Conservation (phyloP, 2,113 vertebrate species). For the Psilopsiagon aurifrons region DNA sequence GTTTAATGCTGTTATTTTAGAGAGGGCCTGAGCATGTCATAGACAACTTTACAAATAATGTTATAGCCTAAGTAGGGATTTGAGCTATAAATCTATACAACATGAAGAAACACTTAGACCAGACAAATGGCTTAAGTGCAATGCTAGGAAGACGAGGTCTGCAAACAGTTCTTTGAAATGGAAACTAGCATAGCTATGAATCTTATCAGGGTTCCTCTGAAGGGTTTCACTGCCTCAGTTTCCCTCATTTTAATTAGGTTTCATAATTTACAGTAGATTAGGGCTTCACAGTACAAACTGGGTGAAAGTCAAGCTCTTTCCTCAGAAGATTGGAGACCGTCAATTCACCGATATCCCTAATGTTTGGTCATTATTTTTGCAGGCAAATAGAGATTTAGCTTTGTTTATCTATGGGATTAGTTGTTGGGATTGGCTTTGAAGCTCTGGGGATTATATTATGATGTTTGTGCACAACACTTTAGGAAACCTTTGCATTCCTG, state of each 20-base stretch:
- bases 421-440: constrained; percentile 48
- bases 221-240: not conserved
- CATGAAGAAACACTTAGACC: not conserved
- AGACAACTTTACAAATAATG: not conserved
- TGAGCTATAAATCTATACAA: not conserved
- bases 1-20: not conserved
- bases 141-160: not conserved
- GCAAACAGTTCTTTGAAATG: not conserved
- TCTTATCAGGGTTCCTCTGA: not conserved
- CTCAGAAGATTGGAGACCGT: not conserved
- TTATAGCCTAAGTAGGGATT: not conserved
- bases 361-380: constrained; percentile 54
- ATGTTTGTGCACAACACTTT: constrained; percentile 33
- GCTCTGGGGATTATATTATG: constrained; percentile 47
- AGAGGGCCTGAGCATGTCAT: not conserved
- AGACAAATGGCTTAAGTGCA: not conserved
- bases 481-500: constrained; percentile 19
- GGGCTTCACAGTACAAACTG: not conserved
- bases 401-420: constrained; percentile 64
- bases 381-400: constrained; percentile 59
- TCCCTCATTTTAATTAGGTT: not conserved
- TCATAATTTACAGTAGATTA: not conserved
- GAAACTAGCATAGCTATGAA: not conserved
- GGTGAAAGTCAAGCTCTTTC: constrained; percentile 7
- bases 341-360: constrained; percentile 43